Conservation (phyloP, 2,888 invertebrate species). For the Linnaemya vulpina region DNA sequence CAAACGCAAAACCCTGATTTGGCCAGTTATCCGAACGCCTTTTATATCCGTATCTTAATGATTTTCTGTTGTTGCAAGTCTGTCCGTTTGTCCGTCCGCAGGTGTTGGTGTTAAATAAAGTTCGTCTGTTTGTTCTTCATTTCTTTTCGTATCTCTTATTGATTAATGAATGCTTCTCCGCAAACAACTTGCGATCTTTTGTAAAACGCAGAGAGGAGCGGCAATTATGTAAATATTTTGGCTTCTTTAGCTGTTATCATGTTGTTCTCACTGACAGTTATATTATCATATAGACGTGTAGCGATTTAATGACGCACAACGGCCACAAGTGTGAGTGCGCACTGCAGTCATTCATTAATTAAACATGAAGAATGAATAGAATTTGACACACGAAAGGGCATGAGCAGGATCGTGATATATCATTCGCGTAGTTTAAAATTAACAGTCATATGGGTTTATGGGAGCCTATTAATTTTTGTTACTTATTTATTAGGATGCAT, state of each 20-base stretch:
- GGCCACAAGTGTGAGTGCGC: constrained; percentile 15
- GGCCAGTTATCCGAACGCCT: constrained; percentile 36
- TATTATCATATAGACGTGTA: constrained; percentile 77
- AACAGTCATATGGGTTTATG: not conserved
- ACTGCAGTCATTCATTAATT: constrained; percentile 18
- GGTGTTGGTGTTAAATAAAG: constrained; percentile 36
- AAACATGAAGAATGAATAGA: constrained; percentile 64
- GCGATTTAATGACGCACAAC: constrained; percentile 77
- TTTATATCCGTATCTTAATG: constrained; percentile 67
- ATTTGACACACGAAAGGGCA: constrained; percentile 10
- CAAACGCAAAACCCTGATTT: not conserved
- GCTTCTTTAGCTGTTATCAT: constrained; percentile 70
- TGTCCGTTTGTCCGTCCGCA: constrained; percentile 16
- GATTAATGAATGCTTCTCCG: constrained; percentile 68
- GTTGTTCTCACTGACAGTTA: constrained; percentile 75
- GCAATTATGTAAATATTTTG: constrained; percentile 52
- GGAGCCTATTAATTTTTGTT: too few species aligned
- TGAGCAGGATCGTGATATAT: constrained; percentile 8
- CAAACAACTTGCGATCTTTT: constrained; percentile 56
- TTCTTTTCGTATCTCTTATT: constrained; percentile 57
- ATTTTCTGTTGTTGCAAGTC: constrained; percentile 44
- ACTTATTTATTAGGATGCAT: too few species aligned
- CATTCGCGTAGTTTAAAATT: constrained; percentile 23
- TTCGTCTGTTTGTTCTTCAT: constrained; percentile 4
- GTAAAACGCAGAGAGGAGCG: constrained; percentile 50